phyloP scores from a whole-genome alignment of 2,797 vertebrate genomes.

The Sciaenops ocellatus region DNA sequence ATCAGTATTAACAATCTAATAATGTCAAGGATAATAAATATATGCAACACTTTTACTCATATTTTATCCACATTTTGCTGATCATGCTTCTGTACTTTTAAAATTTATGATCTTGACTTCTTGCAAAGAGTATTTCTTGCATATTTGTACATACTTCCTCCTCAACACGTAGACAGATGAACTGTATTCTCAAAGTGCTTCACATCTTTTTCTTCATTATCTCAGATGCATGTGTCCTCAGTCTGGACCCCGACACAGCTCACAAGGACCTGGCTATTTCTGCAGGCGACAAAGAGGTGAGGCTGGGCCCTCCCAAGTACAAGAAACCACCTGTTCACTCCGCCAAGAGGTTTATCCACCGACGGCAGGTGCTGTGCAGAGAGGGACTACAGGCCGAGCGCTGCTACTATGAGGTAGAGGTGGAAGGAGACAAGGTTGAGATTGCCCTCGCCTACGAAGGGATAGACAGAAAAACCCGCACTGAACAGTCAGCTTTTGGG shows the following conservation, averaged over 20 bases:
- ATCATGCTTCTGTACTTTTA: not conserved
- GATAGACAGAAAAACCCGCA: conserved; percentile 59
- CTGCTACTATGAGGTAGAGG: conserved; percentile 78
- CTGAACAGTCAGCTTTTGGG: conserved; percentile 66
- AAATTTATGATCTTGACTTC: too few relatives aligned
- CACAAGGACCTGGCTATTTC: conserved; percentile 67
- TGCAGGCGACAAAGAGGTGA: conserved; percentile 58
- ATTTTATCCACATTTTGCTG: not conserved
- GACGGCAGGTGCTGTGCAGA: conserved; percentile 72
- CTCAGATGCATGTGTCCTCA: conserved; percentile 72
- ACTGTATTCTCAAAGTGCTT: not conserved
- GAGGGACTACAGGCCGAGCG: conserved; percentile 62
- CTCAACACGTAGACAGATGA: not conserved
- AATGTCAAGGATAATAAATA: too few relatives aligned
- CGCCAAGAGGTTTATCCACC: conserved; percentile 50
- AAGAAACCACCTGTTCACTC: not conserved
- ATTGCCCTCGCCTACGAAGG: conserved; percentile 72
- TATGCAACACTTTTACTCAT: not conserved
- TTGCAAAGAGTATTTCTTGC: too few relatives aligned
- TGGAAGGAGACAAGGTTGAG: conserved; percentile 69
- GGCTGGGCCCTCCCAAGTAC: not conserved
- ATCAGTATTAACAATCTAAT: not conserved
- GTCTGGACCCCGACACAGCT: conserved; percentile 70
- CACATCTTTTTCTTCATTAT: not conserved
- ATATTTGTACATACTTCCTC: not conserved